phyloP scores from a whole-genome alignment of 2,888 invertebrate species.

The Alentia gelatinosa region DNA sequence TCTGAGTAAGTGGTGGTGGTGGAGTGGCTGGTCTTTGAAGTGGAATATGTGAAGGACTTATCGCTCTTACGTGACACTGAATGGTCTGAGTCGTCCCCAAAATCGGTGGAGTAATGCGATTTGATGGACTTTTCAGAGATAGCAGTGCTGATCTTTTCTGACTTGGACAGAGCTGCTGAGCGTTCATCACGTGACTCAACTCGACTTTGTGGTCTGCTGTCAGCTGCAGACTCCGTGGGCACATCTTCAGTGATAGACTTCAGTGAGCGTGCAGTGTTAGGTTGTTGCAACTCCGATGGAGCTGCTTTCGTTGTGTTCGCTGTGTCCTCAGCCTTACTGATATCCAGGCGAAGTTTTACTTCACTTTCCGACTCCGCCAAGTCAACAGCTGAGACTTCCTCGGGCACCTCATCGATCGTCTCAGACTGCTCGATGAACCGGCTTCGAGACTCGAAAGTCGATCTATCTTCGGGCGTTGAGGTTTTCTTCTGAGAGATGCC shows the following conservation, averaged over 20 bases:
- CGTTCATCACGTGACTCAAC: background rate
- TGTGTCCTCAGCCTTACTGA: background rate
- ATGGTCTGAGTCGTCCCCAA: constrained; percentile 4
- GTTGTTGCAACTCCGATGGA: too few species aligned
- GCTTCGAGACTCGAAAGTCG: background rate
- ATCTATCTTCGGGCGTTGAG: constrained; percentile 35
- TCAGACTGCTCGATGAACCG: background rate
- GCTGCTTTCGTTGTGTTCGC: background rate
- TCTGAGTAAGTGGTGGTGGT: constrained; percentile 43
- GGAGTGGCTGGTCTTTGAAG: constrained; percentile 12
- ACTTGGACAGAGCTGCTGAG: background rate
- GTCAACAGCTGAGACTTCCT: background rate
- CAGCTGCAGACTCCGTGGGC: background rate
- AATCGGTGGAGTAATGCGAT: background rate
- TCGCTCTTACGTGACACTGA: constrained; percentile 37
- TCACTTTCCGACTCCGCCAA: background rate
- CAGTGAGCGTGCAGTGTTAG: background rate
- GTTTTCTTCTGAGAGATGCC: constrained; percentile 20
- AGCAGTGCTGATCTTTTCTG: background rate
- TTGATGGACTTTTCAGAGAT: background rate
- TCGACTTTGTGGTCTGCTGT: background rate
- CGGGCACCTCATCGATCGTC: constrained; percentile 17
- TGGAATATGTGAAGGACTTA: constrained; percentile 39
- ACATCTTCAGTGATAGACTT: constrained; percentile 24
- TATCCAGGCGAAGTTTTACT: constrained; percentile 28